Evolutionary conservation across 2,888 invertebrate genomes (phyloP).

Genomic region (Cataglyphis livida): DNA sequence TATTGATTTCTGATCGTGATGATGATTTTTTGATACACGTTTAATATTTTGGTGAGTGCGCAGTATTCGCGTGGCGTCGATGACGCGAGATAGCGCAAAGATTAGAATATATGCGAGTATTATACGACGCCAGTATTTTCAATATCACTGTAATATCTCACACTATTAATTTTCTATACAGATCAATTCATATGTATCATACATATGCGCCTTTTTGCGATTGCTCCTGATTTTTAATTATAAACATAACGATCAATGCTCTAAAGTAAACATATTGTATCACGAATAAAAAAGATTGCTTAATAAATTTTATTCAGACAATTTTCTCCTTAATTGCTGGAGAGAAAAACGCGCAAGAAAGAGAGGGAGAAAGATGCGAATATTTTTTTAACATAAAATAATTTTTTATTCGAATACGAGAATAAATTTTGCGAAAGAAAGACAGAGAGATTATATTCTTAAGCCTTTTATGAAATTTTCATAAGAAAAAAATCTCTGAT

Average conservation of each 20-base stretch:
- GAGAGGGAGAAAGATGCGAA: background rate
- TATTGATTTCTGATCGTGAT: background rate
- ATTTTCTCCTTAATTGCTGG: background rate
- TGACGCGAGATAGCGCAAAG: constrained; percentile 30
- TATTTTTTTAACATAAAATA: background rate
- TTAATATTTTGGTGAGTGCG: constrained; percentile 38
- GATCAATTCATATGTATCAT: background rate
- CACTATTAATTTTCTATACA: background rate
- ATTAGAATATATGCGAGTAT: constrained; percentile 16
- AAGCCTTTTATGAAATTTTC: constrained; percentile 3
- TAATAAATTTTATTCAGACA: constrained; percentile 3
- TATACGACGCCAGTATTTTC: constrained; percentile 17
- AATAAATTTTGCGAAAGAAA: constrained; percentile 6
- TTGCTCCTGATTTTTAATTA: background rate
- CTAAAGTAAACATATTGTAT: background rate
- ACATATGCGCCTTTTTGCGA: background rate
- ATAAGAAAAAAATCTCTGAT: background rate
- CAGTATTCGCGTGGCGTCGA: constrained; percentile 17
- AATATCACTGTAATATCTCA: background rate
- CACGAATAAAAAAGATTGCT: background rate
- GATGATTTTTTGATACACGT: constrained; percentile 10
- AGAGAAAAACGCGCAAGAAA: background rate
- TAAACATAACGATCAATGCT: background rate
- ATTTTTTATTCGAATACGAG: constrained; percentile 21
- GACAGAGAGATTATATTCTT: background rate